Evolutionary conservation across 2,113 vertebrate species (phyloP).

Genomic region (Alethe diademata): DNA sequence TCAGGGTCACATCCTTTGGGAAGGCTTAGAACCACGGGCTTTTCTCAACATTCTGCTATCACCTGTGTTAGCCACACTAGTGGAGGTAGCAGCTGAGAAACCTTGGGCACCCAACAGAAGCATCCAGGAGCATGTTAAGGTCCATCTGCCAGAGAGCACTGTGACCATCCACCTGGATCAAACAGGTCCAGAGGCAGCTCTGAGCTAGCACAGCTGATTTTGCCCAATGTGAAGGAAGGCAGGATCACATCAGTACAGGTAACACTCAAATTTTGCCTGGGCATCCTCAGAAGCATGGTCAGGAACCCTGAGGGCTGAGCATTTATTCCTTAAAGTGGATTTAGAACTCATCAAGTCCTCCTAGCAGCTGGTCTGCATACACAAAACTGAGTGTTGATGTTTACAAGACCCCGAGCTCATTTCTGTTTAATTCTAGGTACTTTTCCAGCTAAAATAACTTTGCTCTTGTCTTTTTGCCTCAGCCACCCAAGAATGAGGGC

Average conservation of each 20-base stretch:
- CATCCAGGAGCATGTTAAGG: background rate
- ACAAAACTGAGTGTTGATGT: background rate
- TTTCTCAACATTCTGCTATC: background rate
- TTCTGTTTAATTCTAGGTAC: background rate
- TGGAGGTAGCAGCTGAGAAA: background rate
- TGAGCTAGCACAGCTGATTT: background rate
- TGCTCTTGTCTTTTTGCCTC: background rate
- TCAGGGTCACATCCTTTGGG: background rate
- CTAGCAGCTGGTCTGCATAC: background rate
- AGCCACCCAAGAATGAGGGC: background rate
- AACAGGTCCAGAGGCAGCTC: background rate
- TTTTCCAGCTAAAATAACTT: conserved; percentile 16
- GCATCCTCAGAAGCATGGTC: background rate
- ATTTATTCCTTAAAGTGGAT: background rate
- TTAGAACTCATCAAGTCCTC: background rate
- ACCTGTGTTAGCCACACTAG: background rate
- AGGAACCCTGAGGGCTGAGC: background rate
- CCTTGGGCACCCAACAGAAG: background rate
- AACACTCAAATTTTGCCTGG: background rate
- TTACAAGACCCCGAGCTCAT: background rate
- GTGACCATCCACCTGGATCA: background rate
- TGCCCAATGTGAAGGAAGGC: background rate
- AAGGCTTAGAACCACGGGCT: background rate
- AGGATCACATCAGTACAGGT: background rate
- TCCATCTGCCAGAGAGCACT: background rate